Evolutionary conservation across 2,888 invertebrate species (phyloP), one percentile per base, ranked within the genome.

Genomic region (Brachypterus glaber): DNA sequence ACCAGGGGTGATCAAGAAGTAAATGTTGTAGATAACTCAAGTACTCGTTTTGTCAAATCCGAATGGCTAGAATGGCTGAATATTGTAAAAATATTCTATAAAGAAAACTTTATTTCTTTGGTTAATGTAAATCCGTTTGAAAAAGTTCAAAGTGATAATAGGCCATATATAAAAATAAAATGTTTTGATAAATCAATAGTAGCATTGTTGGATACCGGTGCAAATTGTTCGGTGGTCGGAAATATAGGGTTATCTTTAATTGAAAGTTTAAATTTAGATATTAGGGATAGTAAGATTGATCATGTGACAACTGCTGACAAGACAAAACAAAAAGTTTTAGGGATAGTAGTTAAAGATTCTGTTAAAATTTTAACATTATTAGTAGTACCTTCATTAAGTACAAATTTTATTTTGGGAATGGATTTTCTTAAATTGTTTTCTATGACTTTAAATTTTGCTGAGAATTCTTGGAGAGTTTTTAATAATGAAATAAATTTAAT

Each of bases 191-290:
- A 5, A 7, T 11, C 9, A 15, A 8, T 37, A 4, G 17, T 25
- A 8, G 37, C 31, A 7, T 27, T 37, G 30, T 24, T 37, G n/a
- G 37, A 37, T 14, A 32, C 32, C 26, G 37, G 37, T 7, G 33
- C 37, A 8, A 18, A 26, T 5, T 9, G 21, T 21, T 21, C 21
- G 5, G 9, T 21, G 5, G 7, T 21, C 5, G 21, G 21, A 7
- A 21, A 21, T 7, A 9, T 7, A 7, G 21, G 21, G 7, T 21
- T 21, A 21, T 21, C 5, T 21, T 21, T 37, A 8, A 11, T 37
- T 12, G 9, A 37, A 8, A 31, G 32, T 3, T 37, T 37, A 13
- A 15, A 26, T 8, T 33, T 37, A 32, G 15, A 3, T 11, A 15
- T 37, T 4, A 32, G 25, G 16, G 17, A 24, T 15, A 25, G n/a